Evolutionary conservation across 2,888 invertebrate genomes (phyloP), one percentile per base, ranked within the genome.

Genomic region (Pardosa pseudoannulata): DNA sequence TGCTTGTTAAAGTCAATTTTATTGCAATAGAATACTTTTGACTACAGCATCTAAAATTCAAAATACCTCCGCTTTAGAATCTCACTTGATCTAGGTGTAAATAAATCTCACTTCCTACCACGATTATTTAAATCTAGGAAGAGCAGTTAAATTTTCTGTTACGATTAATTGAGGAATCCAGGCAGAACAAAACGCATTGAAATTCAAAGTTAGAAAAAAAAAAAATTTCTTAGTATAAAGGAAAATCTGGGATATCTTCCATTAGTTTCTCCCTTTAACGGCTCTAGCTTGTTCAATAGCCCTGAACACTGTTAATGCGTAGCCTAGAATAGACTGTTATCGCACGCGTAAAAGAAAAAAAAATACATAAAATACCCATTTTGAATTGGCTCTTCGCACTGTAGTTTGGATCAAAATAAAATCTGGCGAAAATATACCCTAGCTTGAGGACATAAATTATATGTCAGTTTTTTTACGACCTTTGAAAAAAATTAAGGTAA

Each of bases 121-220:
- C 5, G 56, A 56, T n/a, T 27, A 50, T 76, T 76, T n/a, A 76
- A 68, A 76, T 56, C 39, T 64, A 46, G 27, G 9, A 9, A 56
- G 13, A 39, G 39, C 41, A 68, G 32, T 29, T 5, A 74, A 79
- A 67, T 74, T 41, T 67, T 74, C 11, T 23, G 46, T 27, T 50
- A 23, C 81, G 74, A 81, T 81, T 81, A 81, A 81, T 81, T 81
- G 74, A 39, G 28, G 73, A 68, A 81, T 74, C 68, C 74, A 68
- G 39, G 68, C 74, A 68, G 36, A 81, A 81, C 74, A 62, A 67
- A 81, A 81, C 32, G 62, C 74, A 67, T 67, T 73, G 74, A 81
- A 70, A 68, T 74, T 41, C 29, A 19, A 9, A 29, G 32, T 56
- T 50, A 46, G 28, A 73, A 32, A 36, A 50, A 74, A 27, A 39